Base-by-base conservation (phyloP, 2,888 invertebrate genomes). In the Leptopilina myrica region DNA sequence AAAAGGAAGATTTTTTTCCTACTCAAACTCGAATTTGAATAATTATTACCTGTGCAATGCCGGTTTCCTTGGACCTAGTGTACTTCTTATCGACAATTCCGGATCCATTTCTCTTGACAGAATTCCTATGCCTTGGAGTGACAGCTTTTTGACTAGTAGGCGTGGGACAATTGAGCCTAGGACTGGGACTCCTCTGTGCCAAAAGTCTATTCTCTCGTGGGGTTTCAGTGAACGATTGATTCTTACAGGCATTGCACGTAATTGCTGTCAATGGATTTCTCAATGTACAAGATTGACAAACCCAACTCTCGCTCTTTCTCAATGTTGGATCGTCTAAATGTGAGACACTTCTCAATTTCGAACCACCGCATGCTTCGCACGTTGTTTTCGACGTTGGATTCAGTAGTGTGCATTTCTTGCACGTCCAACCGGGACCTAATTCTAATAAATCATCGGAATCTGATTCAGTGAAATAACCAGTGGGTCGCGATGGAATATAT, bases 291-390 rank as follows among this genome's bases (percentile, higher is more conserved):
- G 95, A 95, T 89, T 94, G 94, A 86, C 80, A 91, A 66, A 88
- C 89, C 96, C 96, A 96, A 88, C 95, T 95, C 89, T 95, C 95
- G 14, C 95, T 95, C 87, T 94, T 95, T 40, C 95, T 93, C 84
- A 96, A 90, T 0, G 96, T 96, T 92, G 94, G 94, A 85, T 95
- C 95, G 84, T 94, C 94, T 46, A 93, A 92, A 77, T 93, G 92
- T 2, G 94, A 93, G 76, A 95, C 93, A 84, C 95, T 95, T 83
- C 95, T 94, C 8, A 97, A 93, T 86, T 96, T 95, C 0, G 96
- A 96, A n/a, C 96, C 96, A 64, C 96, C 96, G 90, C 98, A 98
- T 0, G 97, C 97, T 12, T 96, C 95, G 90, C 98, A 98, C 0
- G 95, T 95, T 80, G 94, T 93, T 0, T 95, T 94, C 33, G 94